A percentile compares a stretch with the other conserved stretches of the same genome.
phyloP scores from a whole-genome alignment of 2,113 vertebrate genomes.

The Zosterops hypoxanthus region DNA sequence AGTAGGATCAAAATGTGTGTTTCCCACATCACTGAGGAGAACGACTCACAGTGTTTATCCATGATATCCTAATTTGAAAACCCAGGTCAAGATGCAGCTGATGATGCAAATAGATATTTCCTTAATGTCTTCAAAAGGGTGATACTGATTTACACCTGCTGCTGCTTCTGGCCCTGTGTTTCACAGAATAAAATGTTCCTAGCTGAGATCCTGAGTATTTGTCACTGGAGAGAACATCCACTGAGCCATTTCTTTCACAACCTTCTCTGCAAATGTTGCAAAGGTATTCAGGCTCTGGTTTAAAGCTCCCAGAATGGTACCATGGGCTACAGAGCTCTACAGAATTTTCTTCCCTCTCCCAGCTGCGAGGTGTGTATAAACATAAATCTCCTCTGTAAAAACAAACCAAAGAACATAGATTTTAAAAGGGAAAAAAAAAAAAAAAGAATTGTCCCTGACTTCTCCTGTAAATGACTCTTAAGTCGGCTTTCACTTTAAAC shows the following conservation, averaged over 20 bases:
- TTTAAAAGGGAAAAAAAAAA: background rate
- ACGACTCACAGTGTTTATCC: background rate
- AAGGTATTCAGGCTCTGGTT: background rate
- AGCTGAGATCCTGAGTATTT: background rate
- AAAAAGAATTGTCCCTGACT: background rate
- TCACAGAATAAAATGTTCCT: background rate
- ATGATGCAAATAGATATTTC: background rate
- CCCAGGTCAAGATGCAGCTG: background rate
- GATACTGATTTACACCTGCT: background rate
- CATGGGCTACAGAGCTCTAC: background rate
- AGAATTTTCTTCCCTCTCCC: background rate
- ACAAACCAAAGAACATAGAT: background rate
- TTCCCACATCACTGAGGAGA: conserved; percentile 8
- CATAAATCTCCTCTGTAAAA: background rate
- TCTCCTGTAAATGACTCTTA: background rate
- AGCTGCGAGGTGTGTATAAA: background rate
- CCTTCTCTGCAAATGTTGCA: background rate
- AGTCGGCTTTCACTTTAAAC: background rate
- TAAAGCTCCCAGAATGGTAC: background rate
- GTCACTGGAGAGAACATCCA: background rate
- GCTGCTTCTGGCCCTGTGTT: background rate
- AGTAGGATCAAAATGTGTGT: conserved; percentile 9
- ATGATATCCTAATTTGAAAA: background rate
- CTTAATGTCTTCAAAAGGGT: background rate
- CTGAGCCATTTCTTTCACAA: background rate